phyloP scores from a whole-genome alignment of 2,888 invertebrate genomes.

The Lumbricus terrestris region DNA sequence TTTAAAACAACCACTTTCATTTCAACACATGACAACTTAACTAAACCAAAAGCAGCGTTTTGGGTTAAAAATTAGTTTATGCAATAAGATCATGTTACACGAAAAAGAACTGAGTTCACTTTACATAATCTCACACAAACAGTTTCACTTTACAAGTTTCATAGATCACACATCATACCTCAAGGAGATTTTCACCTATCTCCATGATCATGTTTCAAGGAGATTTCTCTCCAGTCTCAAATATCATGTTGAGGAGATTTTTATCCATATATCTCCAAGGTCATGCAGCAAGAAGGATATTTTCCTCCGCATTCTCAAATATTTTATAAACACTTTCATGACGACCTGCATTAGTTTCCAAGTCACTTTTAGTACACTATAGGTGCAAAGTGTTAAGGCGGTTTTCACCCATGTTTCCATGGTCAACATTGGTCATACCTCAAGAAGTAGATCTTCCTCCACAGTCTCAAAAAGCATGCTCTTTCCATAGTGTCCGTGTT shows the following conservation, averaged over 20 bases:
- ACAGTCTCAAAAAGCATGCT: not conserved
- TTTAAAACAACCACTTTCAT: not conserved
- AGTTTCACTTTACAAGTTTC: no score
- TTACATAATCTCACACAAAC: not conserved
- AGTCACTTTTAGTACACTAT: no score
- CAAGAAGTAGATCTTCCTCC: constrained; percentile 11
- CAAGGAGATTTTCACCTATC: not conserved
- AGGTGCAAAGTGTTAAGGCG: not conserved
- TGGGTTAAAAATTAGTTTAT: not conserved
- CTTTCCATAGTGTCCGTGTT: constrained; percentile 11
- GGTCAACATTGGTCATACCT: no score
- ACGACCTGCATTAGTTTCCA: no score
- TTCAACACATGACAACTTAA: not conserved
- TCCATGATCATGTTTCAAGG: no score
- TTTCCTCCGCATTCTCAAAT: not conserved
- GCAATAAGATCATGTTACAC: not conserved
- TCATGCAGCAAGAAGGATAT: no score
- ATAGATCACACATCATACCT: not conserved
- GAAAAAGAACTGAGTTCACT: not conserved
- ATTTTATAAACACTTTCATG: not conserved
- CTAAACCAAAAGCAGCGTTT: not conserved
- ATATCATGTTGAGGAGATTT: no score
- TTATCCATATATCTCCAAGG: no score
- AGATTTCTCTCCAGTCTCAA: no score
- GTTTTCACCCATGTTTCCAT: not conserved